Percentiles rank a stretch among this genome's conserved stretches.
Evolutionary conservation across 92 coral and sea anemone genomes (phyloP).

Genomic region (Epizoanthus stellaris): DNA sequence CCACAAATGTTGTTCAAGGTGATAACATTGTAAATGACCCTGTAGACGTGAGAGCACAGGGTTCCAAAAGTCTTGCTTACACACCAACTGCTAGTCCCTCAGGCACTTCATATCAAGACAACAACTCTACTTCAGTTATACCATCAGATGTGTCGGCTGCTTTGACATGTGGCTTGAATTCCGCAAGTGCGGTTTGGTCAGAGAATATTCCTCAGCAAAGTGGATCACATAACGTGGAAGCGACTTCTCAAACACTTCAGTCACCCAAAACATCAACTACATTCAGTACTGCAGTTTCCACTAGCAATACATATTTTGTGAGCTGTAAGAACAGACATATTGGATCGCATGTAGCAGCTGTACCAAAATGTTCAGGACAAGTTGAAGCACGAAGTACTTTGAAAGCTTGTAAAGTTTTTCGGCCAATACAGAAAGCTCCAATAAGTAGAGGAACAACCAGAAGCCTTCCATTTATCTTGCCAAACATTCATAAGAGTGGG

Average conservation of each 20-base stretch:
- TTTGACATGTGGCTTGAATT: too few relatives aligned
- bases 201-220: neutral
- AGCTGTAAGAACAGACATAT: neutral
- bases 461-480: neutral
- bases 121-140: too few relatives aligned
- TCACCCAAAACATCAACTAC: neutral
- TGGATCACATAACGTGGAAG: neutral
- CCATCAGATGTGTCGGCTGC: too few relatives aligned
- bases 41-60: neutral
- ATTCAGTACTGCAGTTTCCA: too few relatives aligned
- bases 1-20: too few relatives aligned
- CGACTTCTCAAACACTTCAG: neutral
- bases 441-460: neutral
- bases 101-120: too few relatives aligned
- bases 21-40: too few relatives aligned
- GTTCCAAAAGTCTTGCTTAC: neutral
- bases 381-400: neutral
- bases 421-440: neutral
- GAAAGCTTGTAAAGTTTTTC: neutral
- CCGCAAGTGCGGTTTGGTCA: neutral
- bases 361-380: too few relatives aligned
- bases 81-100: neutral
- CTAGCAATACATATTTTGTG: neutral
- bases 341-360: too few relatives aligned
- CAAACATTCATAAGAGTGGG: neutral